phyloP scores from a whole-genome alignment of 2,888 invertebrate genomes.

The Eupithecia exiguata region DNA sequence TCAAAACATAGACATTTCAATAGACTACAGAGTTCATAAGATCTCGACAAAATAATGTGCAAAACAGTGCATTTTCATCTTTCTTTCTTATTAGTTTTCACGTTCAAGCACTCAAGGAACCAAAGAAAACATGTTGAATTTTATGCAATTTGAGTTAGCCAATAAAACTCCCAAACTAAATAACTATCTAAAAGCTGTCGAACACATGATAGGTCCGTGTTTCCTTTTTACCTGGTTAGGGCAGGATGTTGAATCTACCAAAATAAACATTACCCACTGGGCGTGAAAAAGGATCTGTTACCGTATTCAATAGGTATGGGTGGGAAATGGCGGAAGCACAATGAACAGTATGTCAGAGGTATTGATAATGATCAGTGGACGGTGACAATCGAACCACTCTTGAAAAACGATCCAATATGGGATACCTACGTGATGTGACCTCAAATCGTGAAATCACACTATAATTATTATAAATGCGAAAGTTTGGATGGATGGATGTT shows the following conservation, averaged over 20 bases:
- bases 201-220: conserved; percentile 25
- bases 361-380: background rate
- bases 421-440: background rate
- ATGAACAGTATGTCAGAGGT: conserved; percentile 5
- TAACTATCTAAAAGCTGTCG: background rate
- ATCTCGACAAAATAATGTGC: too few species aligned
- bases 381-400: background rate
- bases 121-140: too few species aligned
- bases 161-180: background rate
- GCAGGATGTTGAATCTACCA: conserved; percentile 36
- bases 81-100: too few species aligned
- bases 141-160: too few species aligned
- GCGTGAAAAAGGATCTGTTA: conserved; percentile 28
- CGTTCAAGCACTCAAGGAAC: too few species aligned
- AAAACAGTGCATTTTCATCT: too few species aligned
- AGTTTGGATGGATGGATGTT: too few species aligned
- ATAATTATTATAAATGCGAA: too few species aligned
- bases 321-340: conserved; percentile 4
- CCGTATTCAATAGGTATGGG: conserved; percentile 23
- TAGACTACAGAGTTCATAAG: too few species aligned
- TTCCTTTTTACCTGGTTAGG: conserved; percentile 35
- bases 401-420: conserved; percentile 4
- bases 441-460: background rate
- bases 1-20: too few species aligned
- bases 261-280: conserved; percentile 29